Evolutionary conservation across 2,113 vertebrate species (phyloP).

Genomic region (Xyliphius kryptos): DNA sequence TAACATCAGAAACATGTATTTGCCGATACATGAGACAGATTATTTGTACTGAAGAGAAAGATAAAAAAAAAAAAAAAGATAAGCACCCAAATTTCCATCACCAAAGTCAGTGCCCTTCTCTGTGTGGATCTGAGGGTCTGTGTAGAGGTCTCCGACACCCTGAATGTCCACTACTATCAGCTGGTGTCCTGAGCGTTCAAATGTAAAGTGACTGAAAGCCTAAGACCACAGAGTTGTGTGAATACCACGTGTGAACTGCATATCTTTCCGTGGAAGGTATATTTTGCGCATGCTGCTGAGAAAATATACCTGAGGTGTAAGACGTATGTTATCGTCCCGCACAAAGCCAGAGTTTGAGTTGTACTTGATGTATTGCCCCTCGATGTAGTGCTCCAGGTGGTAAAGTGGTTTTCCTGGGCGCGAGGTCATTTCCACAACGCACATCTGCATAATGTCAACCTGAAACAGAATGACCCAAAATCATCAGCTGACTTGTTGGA

Average conservation of each 20-base stretch:
- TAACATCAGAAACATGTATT: no score
- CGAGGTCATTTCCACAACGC: constrained; percentile 80
- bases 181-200: constrained; percentile 94
- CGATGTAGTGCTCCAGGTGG: constrained; percentile 95
- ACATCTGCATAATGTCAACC: constrained; percentile 98
- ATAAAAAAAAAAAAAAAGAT: not conserved
- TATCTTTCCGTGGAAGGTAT: no score
- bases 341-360: constrained; percentile 98
- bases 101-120: constrained; percentile 87
- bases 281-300: no score
- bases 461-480: constrained; percentile 43
- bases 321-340: constrained; percentile 87
- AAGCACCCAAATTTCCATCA: constrained; percentile 90
- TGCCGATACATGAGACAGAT: no score
- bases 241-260: no score
- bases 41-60: no score
- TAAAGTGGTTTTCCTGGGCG: constrained; percentile 80
- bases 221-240: constrained; percentile 48
- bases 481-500: not conserved
- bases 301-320: constrained; percentile 84
- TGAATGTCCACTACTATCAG: constrained; percentile 97
- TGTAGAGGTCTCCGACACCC: constrained; percentile 95
- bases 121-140: constrained; percentile 96
- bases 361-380: constrained; percentile 98
- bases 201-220: constrained; percentile 96